These are phyloP conservation scores for Anabacerthia variegaticeps DNA, from an alignment of 2,797 vertebrate species.

Conservation along the genomic window DNA sequence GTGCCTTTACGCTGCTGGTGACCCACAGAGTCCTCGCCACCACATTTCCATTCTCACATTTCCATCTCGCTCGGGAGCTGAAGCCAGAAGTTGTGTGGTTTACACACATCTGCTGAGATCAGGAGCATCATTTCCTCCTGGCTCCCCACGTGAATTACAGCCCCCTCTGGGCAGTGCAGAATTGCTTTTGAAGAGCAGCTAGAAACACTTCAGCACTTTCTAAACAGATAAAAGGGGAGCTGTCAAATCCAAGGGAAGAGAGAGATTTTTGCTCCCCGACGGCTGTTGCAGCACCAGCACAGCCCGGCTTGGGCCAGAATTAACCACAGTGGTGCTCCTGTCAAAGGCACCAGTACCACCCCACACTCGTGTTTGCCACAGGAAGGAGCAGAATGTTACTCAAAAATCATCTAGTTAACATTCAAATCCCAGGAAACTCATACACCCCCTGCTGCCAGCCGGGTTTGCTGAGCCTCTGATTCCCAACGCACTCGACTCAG, in stretches of 20 bases:
- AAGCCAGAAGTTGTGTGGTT: constrained; percentile 5
- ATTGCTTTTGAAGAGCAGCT: constrained; percentile 59
- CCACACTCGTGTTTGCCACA: not conserved
- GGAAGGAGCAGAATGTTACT: not conserved
- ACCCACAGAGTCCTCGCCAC: not conserved
- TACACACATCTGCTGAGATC: constrained; percentile 1
- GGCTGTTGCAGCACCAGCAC: not conserved
- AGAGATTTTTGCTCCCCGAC: not conserved
- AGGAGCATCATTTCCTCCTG: not conserved
- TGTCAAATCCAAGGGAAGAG: not conserved
- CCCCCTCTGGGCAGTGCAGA: constrained; percentile 60
- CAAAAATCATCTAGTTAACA: not conserved
- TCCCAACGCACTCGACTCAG: accelerated
- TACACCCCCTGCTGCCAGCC: not conserved
- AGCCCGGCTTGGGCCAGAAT: not conserved
- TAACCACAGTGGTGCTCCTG: not conserved
- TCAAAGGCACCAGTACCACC: not conserved
- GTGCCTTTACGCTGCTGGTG: not conserved
- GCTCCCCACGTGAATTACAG: constrained; percentile 44
- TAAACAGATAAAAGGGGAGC: constrained; percentile 27
- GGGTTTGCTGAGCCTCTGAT: not conserved
- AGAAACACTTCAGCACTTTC: constrained; percentile 59
- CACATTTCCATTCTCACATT: not conserved
- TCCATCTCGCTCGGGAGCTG: not conserved
- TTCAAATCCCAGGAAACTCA: not conserved